Conservation (phyloP, 2,888 invertebrate genomes). For the Trachelus iudaicus region DNA sequence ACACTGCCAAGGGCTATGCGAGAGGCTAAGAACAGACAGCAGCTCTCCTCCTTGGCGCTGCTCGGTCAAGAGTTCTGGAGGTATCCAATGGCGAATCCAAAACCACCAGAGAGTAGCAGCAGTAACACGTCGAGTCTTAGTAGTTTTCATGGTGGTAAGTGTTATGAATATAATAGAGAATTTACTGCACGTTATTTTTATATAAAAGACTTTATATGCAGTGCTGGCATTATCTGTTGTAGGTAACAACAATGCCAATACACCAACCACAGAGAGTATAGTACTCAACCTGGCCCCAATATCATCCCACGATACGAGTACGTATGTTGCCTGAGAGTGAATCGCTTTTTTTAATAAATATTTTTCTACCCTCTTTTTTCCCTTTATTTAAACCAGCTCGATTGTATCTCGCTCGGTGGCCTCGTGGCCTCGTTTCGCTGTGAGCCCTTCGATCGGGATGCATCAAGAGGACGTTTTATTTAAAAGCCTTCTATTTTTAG, state of each 20-base stretch:
- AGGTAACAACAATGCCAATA: constrained; percentile 49
- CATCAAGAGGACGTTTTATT: background rate
- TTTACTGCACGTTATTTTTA: background rate
- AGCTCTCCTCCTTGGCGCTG: constrained; percentile 88
- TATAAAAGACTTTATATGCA: background rate
- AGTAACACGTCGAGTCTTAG: constrained; percentile 77
- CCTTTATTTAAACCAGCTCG: constrained; percentile 7
- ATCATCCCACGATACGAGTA: constrained; percentile 57
- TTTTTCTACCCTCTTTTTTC: background rate
- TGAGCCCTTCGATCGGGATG: background rate
- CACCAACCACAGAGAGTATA: constrained; percentile 66
- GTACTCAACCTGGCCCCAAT: constrained; percentile 81
- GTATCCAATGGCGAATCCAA: constrained; percentile 82
- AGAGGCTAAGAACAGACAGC: constrained; percentile 89
- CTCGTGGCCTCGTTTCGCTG: background rate
- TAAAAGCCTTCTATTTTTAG: constrained; percentile 4
- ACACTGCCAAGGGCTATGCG: constrained; percentile 86
- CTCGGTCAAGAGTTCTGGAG: constrained; percentile 89
- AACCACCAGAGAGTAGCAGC: constrained; percentile 67
- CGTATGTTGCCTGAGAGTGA: constrained; percentile 21
- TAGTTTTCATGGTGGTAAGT: constrained; percentile 70
- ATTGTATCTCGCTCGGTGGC: background rate
- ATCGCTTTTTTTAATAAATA: background rate
- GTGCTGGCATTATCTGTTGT: background rate
- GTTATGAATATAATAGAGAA: background rate